Percentiles rank a stretch among this genome's conserved stretches.
These are phyloP conservation scores for Cantharis flavilabris DNA, from an alignment of 2,888 invertebrate genomes.

Conservation along the genomic window DNA sequence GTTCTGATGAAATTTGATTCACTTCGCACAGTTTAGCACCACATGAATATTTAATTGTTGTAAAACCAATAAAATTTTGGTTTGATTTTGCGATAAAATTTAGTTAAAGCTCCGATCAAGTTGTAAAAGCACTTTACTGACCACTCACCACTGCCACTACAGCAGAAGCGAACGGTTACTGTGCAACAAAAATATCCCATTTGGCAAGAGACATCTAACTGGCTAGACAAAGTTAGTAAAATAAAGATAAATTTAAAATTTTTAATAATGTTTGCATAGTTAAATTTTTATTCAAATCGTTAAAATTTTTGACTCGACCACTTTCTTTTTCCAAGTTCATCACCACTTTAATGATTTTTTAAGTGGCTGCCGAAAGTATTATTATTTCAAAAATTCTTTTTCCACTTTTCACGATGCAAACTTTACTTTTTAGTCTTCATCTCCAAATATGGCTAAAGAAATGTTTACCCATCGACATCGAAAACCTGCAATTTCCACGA, in stretches of 20 bases:
- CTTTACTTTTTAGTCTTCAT: background rate
- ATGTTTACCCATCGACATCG: background rate
- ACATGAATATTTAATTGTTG: background rate
- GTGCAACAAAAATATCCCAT: constrained; percentile 57
- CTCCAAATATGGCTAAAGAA: background rate
- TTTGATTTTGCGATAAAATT: background rate
- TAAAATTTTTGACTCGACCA: background rate
- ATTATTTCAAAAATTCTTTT: background rate
- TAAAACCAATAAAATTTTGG: background rate
- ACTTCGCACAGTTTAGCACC: background rate
- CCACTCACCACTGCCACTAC: constrained; percentile 52
- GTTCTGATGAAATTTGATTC: background rate
- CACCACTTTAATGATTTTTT: background rate
- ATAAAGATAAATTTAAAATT: constrained; percentile 49
- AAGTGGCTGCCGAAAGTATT: background rate
- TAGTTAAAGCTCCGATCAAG: constrained; percentile 29
- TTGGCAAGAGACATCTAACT: constrained; percentile 55
- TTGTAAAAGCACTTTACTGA: constrained; percentile 45
- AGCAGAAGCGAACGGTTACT: constrained; percentile 46
- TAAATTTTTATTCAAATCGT: background rate
- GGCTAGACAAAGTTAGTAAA: constrained; percentile 53
- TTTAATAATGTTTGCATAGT: background rate
- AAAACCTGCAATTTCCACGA: no score
- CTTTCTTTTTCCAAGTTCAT: background rate
- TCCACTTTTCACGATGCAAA: background rate